phyloP scores from a whole-genome alignment of 2,888 invertebrate genomes.

The Meteorus colon region DNA sequence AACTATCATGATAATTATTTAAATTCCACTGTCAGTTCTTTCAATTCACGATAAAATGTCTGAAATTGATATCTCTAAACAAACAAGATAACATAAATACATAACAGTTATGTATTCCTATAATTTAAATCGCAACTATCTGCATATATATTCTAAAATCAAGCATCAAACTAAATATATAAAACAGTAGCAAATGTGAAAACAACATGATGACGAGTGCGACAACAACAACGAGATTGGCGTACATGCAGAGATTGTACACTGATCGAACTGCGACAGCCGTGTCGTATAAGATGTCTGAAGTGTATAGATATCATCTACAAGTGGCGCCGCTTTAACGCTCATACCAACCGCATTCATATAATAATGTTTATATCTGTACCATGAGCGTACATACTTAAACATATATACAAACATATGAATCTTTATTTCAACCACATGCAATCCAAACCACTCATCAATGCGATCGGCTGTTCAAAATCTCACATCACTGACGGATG shows the following conservation, averaged over 20 bases:
- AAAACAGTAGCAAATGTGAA: slow-evolving; percentile 6
- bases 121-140: neutral
- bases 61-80: too few species aligned
- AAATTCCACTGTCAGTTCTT: too few species aligned
- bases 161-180: neutral
- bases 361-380: neutral
- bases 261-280: slow-evolving; percentile 53
- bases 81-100: too few species aligned
- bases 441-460: slow-evolving; percentile 16
- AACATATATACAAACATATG: neutral
- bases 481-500: slow-evolving; percentile 26
- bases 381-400: neutral
- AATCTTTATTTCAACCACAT: slow-evolving; percentile 5
- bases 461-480: slow-evolving; percentile 41
- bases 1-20: too few species aligned
- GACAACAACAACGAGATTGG: neutral
- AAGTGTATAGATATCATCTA: slow-evolving; percentile 52
- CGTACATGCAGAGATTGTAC: slow-evolving; percentile 43
- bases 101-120: too few species aligned
- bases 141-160: neutral
- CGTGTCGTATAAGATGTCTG: slow-evolving; percentile 54
- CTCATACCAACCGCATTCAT: slow-evolving; percentile 19
- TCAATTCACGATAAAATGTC: too few species aligned
- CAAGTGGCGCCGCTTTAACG: slow-evolving; percentile 54
- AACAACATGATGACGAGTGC: neutral